Evolutionary conservation across 2,113 vertebrate genomes (phyloP), one percentile per base, ranked within the genome.

Genomic region (Pycnonotus jocosus): DNA sequence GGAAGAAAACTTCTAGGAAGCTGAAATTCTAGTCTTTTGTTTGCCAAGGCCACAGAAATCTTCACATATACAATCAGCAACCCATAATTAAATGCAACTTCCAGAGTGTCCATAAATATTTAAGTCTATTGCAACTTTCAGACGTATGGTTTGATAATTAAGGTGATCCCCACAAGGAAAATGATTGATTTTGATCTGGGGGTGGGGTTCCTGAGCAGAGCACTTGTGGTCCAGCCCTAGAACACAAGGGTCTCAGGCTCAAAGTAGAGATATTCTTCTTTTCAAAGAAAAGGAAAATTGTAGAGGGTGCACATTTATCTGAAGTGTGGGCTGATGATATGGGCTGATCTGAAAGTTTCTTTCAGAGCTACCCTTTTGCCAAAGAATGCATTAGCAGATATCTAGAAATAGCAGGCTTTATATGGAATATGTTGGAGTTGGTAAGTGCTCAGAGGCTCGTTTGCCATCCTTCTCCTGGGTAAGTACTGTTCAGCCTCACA

Each of bases 301-400:
- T 7, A 73, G 74, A 56, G 71, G 27, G 64, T 80, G 7, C 40
- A 56, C 50, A 66, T 89, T 91, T 81, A 58, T 92, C 54, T 81
- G 27, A 81, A 74, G 69, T 14, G 44, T 95, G 87, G 72, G 84
- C 58, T 88, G 57, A 66, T 83, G 45, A 68, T 54, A 42, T 19
- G 42, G 50, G 33, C 40, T 92, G 87, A 64, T 78, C 65, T 83
- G 64, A 94, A 92, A 86, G 71, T 94, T 90, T 80, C 14, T 90
- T 77, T 83, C 58, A 88, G 71, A 92, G 45, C 76, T 92, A 40
- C 38, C 12, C 72, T 71, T 89, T 86, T 90, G 90, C 90, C 79
- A 93, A 83, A 60, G 56, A 82, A 92, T 68, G 51, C 81, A 88
- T 94, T 90, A 94, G 60, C 71, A 95, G 79, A 54, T 85, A 62